Evolutionary conservation across 2,888 invertebrate genomes (phyloP), one percentile per base, ranked within the genome.

Genomic region (Dryocosmus kuriphilus): DNA sequence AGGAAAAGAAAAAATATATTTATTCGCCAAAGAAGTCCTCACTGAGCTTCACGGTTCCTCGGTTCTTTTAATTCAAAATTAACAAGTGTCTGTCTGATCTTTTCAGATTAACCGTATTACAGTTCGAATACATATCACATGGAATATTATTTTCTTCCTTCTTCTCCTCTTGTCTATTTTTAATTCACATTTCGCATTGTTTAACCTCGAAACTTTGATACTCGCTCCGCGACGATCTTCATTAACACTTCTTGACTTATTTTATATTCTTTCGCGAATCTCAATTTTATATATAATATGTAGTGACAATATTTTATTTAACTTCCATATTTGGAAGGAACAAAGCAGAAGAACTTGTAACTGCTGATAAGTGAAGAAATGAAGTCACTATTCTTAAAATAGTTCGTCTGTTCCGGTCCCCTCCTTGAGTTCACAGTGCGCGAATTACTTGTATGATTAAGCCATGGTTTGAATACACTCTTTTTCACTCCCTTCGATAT

Each of bases 131-230:
- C n/a, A 71, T 51, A 11, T 51, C 30, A 71, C n/a, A 51, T 71
- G 30, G 16, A 0, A 5, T 11, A 71, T 67, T 46, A 30, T 8
- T 27, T 71, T 71, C 71, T 38, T 46, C 41, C 27, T 27, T 67
- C 41, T 63, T 63, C 38, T 22, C 7, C 41, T 38, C 38, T 9
- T 71, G 19, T 51, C 51, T 71, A 71, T 71, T 71, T 71, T 71
- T 71, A 71, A 11, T 32, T 30, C 30, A 51, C 71, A n/a, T 30
- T 27, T 71, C 46, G 30, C 71, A 71, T 71, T 71, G 51, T 71
- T 71, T 30, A 30, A 51, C 1, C 11, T 30, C 1, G 19, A 9
- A n/a, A 38, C 24, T 11, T 24, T 4, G 2, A 16, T 41, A 41
- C 41, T 41, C 19, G 2, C n/a, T n/a, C n/a, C n/a, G n/a, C n/a